phyloP scores from a whole-genome alignment of 2,888 invertebrate genomes.

The Hemaris fuciformis region DNA sequence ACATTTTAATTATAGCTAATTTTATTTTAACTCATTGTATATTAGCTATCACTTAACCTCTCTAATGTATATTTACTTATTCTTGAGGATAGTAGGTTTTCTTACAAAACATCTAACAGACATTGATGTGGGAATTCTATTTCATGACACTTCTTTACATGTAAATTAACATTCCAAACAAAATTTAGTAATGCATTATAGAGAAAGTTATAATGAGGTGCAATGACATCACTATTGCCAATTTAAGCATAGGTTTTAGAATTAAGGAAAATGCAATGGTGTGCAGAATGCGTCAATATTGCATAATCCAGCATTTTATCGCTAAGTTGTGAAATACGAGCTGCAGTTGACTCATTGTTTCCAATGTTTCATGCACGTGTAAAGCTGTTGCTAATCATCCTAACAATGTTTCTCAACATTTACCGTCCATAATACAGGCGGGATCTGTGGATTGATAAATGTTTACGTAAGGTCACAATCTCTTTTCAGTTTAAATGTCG shows the following conservation, averaged over 20 bases:
- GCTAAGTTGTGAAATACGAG: slow-evolving; percentile 35
- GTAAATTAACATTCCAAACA: background rate
- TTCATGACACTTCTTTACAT: background rate
- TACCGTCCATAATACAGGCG: no score
- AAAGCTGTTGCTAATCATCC: background rate
- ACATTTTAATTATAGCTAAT: no score
- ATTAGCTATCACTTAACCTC: no score
- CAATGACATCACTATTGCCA: background rate
- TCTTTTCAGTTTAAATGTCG: background rate
- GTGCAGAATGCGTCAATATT: slow-evolving; percentile 38
- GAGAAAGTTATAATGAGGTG: background rate
- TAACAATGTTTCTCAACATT: slow-evolving; percentile 2
- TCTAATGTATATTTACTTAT: no score
- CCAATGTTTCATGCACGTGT: slow-evolving; percentile 30
- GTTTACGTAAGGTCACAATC: background rate
- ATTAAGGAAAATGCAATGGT: slow-evolving; percentile 12
- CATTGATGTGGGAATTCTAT: background rate
- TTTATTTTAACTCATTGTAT: no score
- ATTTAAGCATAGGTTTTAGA: background rate
- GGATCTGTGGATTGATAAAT: background rate
- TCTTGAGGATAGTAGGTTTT: no score
- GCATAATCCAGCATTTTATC: slow-evolving; percentile 39
- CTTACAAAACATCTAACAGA: no score
- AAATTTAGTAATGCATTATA: background rate
- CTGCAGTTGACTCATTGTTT: slow-evolving; percentile 20